Conservation (phyloP, 1,140 invertebrate genomes). For the Akabosia matsudoensis region DNA sequence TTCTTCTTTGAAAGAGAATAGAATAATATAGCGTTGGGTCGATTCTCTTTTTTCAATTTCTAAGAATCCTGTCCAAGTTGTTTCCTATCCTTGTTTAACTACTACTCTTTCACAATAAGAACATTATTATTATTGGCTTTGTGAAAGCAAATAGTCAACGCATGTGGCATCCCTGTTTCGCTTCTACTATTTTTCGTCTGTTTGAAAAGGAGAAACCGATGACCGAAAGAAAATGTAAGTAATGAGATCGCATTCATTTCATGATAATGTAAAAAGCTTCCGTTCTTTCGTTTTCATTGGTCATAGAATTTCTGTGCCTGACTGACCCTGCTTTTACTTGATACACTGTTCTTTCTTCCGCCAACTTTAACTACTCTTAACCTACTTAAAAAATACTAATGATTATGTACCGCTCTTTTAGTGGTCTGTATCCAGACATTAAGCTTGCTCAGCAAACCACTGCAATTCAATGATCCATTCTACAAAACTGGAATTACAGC, state of each 20-base stretch:
- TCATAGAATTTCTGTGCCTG: neutral
- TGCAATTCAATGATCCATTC: slow-evolving; percentile 22
- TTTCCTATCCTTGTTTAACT: neutral
- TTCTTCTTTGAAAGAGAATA: no score
- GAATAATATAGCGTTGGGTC: neutral
- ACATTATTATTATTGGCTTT: neutral
- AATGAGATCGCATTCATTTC: slow-evolving; percentile 15
- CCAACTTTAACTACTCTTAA: neutral
- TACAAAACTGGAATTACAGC: neutral
- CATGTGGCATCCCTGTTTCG: neutral
- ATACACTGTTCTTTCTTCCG: neutral
- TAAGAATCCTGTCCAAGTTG: neutral
- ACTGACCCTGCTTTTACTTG: neutral
- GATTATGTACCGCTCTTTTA: neutral
- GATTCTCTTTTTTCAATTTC: neutral
- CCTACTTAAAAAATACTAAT: neutral
- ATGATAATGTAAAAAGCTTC: neutral
- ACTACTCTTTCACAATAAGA: neutral
- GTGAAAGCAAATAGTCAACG: neutral
- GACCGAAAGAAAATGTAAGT: slow-evolving; percentile 19
- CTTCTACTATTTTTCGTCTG: neutral
- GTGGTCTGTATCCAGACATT: slow-evolving; percentile 14
- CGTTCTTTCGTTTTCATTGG: neutral
- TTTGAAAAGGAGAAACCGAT: neutral
- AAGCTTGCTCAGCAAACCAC: slow-evolving; percentile 10